Evolutionary conservation across 1,140 invertebrate species (phyloP), one percentile per base, ranked within the genome.

Genomic region (Patella vulgata): DNA sequence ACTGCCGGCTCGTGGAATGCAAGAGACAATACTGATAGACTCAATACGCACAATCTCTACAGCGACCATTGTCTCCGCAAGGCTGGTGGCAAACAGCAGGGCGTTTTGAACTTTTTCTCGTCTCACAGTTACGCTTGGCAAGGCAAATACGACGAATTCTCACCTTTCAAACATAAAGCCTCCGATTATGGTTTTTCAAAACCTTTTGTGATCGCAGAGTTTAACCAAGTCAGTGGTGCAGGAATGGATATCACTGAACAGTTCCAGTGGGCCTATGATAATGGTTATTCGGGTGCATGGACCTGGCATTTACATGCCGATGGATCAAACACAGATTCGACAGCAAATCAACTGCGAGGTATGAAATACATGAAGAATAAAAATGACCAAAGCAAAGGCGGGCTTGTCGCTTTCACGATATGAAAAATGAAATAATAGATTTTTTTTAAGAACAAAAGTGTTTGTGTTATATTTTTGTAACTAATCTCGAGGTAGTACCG

Each of bases 1-100:
- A 85, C 83, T 0, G 64, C 84, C 1, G 82, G 83, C 11, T 76
- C 81, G 23, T 84, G 83, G 81, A 77, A 66, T 59, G 53, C 70
- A 6, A 71, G 73, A 55, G 62, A 77, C 1, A 77, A 83, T 57
- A 79, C 77, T 8, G 80, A 82, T 55, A 71, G 68, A 2, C 80
- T 81, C 59, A 78, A 74, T 36, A 76, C 74, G 14, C 65, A 74
- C 64, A 83, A 84, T 60, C 71, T 80, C 59, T 84, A 82, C 65
- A 75, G 76, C 21, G 79, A 84, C 57, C 58, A 52, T 0, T 84
- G 82, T 53, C 59, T 84, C 27, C 60, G 63, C 25, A 68, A 68
- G 27, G 75, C 74, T 28, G 80, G 79, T 9, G 79, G 78, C 0
- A 66, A 59, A 47, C 21, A 51, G 19, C 33, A 56, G 17, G 62